Percentiles rank a stretch among this genome's conserved stretches.
Evolutionary conservation across 2,797 vertebrate species (phyloP).

Genomic region (Oreonectes daqikongensis): DNA sequence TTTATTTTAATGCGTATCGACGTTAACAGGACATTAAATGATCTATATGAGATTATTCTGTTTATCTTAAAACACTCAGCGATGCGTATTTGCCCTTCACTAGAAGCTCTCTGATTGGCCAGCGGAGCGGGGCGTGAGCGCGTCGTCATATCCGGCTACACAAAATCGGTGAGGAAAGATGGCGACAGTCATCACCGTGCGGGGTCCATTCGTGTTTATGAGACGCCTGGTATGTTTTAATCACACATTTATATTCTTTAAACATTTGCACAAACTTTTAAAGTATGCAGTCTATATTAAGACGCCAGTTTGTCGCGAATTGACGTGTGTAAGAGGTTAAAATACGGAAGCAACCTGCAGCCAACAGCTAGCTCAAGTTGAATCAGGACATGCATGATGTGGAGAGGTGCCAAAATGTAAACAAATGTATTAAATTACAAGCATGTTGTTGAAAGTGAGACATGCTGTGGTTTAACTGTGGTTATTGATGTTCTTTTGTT

Average conservation of each 20-base stretch:
- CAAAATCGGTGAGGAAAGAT: constrained; percentile 73
- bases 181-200: constrained; percentile 80
- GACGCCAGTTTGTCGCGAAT: background rate
- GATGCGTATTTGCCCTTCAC: constrained; percentile 21
- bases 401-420: constrained; percentile 2
- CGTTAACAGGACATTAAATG: background rate
- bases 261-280: background rate
- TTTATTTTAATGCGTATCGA: too few relatives aligned
- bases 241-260: background rate
- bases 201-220: constrained; percentile 71
- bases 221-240: constrained; percentile 76
- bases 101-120: constrained; percentile 70
- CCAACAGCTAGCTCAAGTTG: background rate
- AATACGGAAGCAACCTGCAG: constrained; percentile 25
- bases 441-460: background rate
- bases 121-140: constrained; percentile 61
- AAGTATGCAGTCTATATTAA: background rate
- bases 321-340: background rate
- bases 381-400: background rate
- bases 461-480: too few relatives aligned
- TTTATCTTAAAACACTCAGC: background rate
- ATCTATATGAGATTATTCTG: background rate
- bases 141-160: constrained; percentile 57
- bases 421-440: background rate
- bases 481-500: too few relatives aligned